These are phyloP conservation scores for Keiferia lycopersicella DNA, from an alignment of 2,888 invertebrate species.

Conservation along the genomic window DNA sequence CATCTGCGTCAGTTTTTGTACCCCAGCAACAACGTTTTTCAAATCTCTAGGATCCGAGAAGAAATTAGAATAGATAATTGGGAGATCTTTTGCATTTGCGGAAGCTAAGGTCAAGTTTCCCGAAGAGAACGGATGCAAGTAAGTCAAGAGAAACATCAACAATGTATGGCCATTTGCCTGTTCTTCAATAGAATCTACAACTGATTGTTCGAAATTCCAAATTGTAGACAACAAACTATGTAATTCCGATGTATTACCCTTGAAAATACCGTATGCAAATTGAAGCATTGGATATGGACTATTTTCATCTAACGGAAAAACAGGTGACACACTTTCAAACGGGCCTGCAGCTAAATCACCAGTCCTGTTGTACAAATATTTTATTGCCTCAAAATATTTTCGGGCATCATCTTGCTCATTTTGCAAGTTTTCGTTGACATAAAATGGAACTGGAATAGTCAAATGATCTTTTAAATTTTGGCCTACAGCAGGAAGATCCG, in stretches of 20 bases:
- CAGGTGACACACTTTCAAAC: too few species aligned
- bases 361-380: conserved; percentile 31
- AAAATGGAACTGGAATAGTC: conserved; percentile 41
- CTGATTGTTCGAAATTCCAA: background rate
- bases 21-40: conserved; percentile 55
- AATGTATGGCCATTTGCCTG: background rate
- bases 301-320: conserved; percentile 3
- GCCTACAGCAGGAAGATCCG: conserved; percentile 65
- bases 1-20: conserved; percentile 54
- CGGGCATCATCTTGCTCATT: conserved; percentile 47
- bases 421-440: conserved; percentile 34
- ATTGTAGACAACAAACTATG: background rate
- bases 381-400: conserved; percentile 26
- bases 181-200: conserved; percentile 1
- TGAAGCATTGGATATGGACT: conserved; percentile 5
- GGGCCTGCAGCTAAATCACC: conserved; percentile 34
- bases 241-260: background rate
- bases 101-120: conserved; percentile 79
- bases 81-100: conserved; percentile 75
- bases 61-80: conserved; percentile 81
- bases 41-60: conserved; percentile 76
- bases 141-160: conserved; percentile 30
- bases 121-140: conserved; percentile 67
- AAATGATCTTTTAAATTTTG: conserved; percentile 70
- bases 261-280: conserved; percentile 51